Evolutionary conservation across 2,113 vertebrate genomes (phyloP).

Genomic region (Leucosticte australis): DNA sequence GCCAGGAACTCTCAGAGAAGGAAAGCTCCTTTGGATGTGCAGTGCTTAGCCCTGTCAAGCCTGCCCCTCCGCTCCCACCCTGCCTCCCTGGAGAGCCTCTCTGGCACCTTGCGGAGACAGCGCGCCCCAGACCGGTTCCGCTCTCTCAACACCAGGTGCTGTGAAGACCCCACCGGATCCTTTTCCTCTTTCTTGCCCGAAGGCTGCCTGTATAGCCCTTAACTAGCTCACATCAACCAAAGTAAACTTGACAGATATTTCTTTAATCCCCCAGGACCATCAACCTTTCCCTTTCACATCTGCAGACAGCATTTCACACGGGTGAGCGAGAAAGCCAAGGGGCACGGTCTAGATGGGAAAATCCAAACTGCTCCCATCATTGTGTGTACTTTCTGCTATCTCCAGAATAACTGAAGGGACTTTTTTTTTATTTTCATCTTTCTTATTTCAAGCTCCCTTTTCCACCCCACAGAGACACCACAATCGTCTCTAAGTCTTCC

Average conservation of each 20-base stretch:
- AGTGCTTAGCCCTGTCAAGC: not conserved
- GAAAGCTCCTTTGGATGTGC: accelerated
- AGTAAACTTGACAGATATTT: not conserved
- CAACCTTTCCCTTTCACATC: not conserved
- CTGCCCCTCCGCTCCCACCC: accelerated
- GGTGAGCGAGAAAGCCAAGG: not conserved
- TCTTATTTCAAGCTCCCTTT: not conserved
- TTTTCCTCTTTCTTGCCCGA: not conserved
- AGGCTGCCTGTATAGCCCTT: not conserved
- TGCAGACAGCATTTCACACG: not conserved
- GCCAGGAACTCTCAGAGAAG: not conserved
- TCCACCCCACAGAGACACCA: not conserved
- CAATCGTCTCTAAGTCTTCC: not conserved
- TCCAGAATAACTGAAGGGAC: not conserved
- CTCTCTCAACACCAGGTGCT: not conserved
- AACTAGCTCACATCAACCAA: not conserved
- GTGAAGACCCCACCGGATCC: not conserved
- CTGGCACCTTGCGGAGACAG: not conserved
- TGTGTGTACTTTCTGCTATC: not conserved
- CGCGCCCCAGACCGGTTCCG: not conserved
- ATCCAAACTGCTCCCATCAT: not conserved
- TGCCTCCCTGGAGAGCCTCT: not conserved
- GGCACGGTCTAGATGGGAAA: accelerated
- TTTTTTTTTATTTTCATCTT: not conserved
- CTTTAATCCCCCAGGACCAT: not conserved